Evolutionary conservation across 2,797 vertebrate genomes (phyloP), one percentile per base, ranked within the genome.

Genomic region (Telmatherina bonti): DNA sequence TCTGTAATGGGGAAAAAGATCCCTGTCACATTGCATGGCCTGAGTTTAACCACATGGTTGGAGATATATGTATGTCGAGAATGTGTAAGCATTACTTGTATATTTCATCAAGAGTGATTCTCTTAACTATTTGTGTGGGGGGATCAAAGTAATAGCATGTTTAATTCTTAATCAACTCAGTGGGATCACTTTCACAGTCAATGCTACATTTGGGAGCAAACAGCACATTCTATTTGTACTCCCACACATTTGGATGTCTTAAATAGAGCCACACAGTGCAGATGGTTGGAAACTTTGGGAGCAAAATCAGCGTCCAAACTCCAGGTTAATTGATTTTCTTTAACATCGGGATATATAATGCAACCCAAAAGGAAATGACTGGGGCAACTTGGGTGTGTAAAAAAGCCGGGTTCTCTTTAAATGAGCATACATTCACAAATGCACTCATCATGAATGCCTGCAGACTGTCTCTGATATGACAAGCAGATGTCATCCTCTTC

Each of bases 291-390:
- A 79, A 76, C 75, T 81, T 74, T 66, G 57, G 75, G 83, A 82
- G 83, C 56, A 62, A 71, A 85, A 82, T 54, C 72, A 84, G 82
- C 82, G 84, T 82, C 81, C 82, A 67, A 72, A 20, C 67, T 74
- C 74, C 66, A 82, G 71, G 86, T 82, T 72, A 87, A 92, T 87
- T 88, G 88, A 90, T 92, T 92, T 88, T 76, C 66, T 84, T 81
- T 72, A 77, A 81, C 75, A 61, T 45, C 52, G 59, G 69, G 38
- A 85, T 61, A 69, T 59, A 81, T 62, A 87, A 85, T 45, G 52
- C 61, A 43, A 20, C 57, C 83, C 62, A 22, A 38, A 64, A 57
- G 51, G 30, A 84, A 51, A 57, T 1, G 22, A 81, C 2, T 67
- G 57, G 70, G 70, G 67, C 51, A 67, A 67, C 54, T n/a, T 13